Percentiles rank a stretch among this genome's conserved stretches.
Conservation (phyloP, 2,888 invertebrate species). For the Cephus sareptanus region DNA sequence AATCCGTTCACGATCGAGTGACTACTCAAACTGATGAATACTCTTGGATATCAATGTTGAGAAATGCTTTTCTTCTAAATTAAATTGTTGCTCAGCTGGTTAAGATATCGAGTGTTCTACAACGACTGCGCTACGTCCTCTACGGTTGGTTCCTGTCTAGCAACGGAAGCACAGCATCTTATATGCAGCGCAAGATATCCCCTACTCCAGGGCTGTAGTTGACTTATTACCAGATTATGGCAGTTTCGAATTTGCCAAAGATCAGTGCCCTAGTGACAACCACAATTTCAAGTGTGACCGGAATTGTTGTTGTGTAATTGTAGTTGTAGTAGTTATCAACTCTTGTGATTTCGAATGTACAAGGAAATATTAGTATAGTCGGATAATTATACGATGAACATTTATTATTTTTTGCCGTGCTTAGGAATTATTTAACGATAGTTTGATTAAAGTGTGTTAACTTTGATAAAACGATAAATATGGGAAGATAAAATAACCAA, state of each 20-base stretch:
- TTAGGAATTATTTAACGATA: too few relatives aligned
- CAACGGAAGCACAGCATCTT: constrained; percentile 45
- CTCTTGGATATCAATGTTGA: neutral
- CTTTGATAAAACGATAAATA: too few relatives aligned
- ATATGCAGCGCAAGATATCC: constrained; percentile 40
- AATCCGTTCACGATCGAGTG: neutral
- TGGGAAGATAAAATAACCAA: neutral
- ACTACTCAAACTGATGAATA: neutral
- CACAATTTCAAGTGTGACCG: neutral
- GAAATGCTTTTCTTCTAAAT: neutral
- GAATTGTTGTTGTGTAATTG: neutral
- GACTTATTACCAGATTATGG: neutral
- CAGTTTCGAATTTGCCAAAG: neutral
- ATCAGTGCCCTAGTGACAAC: neutral
- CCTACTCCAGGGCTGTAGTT: constrained; percentile 35
- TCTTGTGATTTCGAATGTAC: neutral
- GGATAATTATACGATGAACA: neutral
- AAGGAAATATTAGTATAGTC: neutral
- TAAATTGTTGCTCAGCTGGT: neutral
- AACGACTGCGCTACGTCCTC: constrained; percentile 21
- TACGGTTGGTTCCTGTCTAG: constrained; percentile 46
- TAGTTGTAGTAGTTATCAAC: neutral
- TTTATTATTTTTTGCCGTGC: too few relatives aligned
- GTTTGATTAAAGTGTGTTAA: too few relatives aligned
- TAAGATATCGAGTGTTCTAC: neutral